Evolutionary conservation across 2,888 invertebrate species (phyloP), one percentile per base, ranked within the genome.

Genomic region (Galerucella calmariensis): DNA sequence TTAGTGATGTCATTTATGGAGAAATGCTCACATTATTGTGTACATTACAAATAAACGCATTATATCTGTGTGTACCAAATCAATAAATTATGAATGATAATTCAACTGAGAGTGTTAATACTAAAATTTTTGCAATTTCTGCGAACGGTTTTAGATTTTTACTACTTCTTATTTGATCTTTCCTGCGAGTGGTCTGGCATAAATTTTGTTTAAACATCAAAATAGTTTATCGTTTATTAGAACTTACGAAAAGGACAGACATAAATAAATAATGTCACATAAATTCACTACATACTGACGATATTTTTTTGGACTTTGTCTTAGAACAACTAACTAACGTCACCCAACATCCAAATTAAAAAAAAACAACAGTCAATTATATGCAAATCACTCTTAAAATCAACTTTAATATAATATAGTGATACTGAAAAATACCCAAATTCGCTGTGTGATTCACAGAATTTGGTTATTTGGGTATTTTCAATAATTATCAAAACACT

Each of bases 21-120:
- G 35, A 62, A 62, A 62, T 62, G 62, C 16, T 35, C 62, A 41
- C n/a, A 62, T 62, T 62, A 20, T 16, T 62, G 62, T 62, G 62
- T 62, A 62, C 62, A 62, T 35, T 41, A 62, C 41, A 35, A 62
- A 35, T 41, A 62, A 59, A 27, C 35, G 35, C 35, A 35, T 35
- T 59, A 20, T 27, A 14, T 61, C 35, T 41, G 10, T 61, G 41
- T 62, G 27, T 62, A 62, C 41, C 62, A 35, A 62, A 62, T 41
- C 62, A 62, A 16, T 41, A 14, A 41, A 62, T 62, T 62, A 10
- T 35, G 62, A 35, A 35, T 41, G n/a, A n/a, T n/a, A 35, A 62
- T 62, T 62, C 2, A 6, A 41, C 62, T 20, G 41, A 10, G 58
- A 48, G 14, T 2, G 48, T 12, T 12, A 48, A 48, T 48, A 48